Base-by-base conservation (phyloP, 2,888 invertebrate species). In the Epiblema foenella region DNA sequence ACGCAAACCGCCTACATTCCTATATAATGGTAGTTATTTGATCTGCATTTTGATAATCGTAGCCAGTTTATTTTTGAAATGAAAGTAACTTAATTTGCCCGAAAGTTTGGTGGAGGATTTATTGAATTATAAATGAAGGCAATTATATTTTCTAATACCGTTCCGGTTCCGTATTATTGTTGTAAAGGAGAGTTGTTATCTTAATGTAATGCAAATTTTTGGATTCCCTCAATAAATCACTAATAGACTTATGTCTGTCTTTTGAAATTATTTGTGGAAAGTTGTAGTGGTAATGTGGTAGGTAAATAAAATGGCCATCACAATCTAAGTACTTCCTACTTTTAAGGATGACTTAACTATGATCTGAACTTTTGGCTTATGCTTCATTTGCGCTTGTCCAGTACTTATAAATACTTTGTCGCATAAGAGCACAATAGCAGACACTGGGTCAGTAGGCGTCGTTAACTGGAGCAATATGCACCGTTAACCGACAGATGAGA, bases 381-480 rank as follows among this genome's bases (percentile, higher is more conserved):
- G 15, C 9, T 49, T 49, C 10, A 33, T 65, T 57, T 20, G 51
- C 18, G 51, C n/a, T 58, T 70, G 59, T 54, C 65, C 37, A 49
- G 17, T 52, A 46, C 20, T 46, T 66, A 60, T 69, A 59, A 65
- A 58, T 51, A 39, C 51, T 20, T 68, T 69, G 69, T 65, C 42
- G 51, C 58, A 66, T 42, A 42, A 42, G 51, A 56, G 15, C 49
- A 71, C 60, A 71, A 71, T 62, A 17, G 56, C 29, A 29, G 58
- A 51, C 69, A 69, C 69, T 62, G 62, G 73, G 73, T 73, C 69
- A 73, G 69, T 69, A 69, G 73, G 69, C 66, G 66, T 49, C 57
- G 65, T 46, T 49, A 73, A 57, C 73, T 66, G 60, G 73, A 67
- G 66, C 73, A 66, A 52, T 57, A 54, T 42, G 59, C 58, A 51